Evolutionary conservation across 2,888 invertebrate species (phyloP).

Genomic region (Drosophila maculinotata): DNA sequence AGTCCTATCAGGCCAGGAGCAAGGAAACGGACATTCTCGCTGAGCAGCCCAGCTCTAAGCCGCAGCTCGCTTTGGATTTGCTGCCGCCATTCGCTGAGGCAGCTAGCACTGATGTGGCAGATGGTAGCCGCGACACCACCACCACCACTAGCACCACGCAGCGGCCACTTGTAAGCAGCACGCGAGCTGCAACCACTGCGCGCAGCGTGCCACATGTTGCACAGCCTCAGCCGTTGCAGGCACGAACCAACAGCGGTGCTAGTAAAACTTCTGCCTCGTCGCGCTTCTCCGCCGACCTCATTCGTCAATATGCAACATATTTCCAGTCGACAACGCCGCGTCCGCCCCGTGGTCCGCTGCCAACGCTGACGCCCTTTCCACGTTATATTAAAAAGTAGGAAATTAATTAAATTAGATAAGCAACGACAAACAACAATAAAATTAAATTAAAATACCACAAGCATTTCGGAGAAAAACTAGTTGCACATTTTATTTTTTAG

Average conservation of each 20-base stretch:
- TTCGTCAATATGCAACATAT: conserved; percentile 64
- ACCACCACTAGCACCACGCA: conserved; percentile 24
- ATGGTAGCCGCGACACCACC: conserved; percentile 1
- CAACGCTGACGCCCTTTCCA: conserved; percentile 79
- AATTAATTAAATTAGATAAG: conserved; percentile 59
- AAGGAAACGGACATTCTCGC: conserved; percentile 45
- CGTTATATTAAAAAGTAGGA: conserved; percentile 57
- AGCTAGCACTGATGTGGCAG: conserved; percentile 20
- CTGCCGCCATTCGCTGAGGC: conserved; percentile 64
- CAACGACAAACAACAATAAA: conserved; percentile 37
- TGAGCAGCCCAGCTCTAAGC: conserved; percentile 39
- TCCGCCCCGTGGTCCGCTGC: conserved; percentile 72
- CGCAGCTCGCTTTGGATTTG: conserved; percentile 57
- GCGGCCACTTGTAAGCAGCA: conserved; percentile 29
- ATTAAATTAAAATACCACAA: conserved; percentile 50
- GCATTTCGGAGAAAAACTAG: conserved; percentile 14
- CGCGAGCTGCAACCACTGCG: conserved; percentile 1
- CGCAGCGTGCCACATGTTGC: conserved; percentile 26
- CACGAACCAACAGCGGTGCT: conserved; percentile 29
- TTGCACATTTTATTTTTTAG: conserved; percentile 37
- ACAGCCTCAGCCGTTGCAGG: conserved; percentile 18
- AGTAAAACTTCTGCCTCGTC: conserved; percentile 15
- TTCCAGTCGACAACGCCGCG: conserved; percentile 67
- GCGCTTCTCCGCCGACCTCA: conserved; percentile 39
- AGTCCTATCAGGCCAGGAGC: conserved; percentile 48